phyloP scores from a whole-genome alignment of 1,140 invertebrate species.

The Papilio glaucus region DNA sequence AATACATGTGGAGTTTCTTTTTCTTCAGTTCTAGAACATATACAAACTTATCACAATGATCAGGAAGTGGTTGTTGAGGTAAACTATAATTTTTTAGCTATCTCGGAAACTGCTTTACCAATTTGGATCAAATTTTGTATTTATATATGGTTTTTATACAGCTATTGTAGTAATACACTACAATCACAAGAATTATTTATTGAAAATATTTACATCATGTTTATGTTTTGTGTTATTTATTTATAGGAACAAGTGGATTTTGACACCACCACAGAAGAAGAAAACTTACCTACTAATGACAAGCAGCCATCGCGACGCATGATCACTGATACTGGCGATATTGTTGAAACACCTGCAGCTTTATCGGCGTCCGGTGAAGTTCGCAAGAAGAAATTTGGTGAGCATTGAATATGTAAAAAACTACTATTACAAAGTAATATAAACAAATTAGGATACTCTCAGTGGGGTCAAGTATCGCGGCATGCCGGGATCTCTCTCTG shows the following conservation, averaged over 20 bases:
- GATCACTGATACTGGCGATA: slow-evolving; percentile 71
- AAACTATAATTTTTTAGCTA: slow-evolving; percentile 43
- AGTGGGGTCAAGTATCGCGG: too few relatives aligned
- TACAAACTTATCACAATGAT: slow-evolving; percentile 86
- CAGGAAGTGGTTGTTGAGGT: slow-evolving; percentile 87
- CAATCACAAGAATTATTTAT: too few relatives aligned
- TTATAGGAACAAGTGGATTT: slow-evolving; percentile 55
- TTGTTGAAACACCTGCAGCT: slow-evolving; percentile 55
- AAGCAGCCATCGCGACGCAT: slow-evolving; percentile 55
- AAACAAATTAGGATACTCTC: too few relatives aligned
- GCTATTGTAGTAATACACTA: too few relatives aligned
- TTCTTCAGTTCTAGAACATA: slow-evolving; percentile 86
- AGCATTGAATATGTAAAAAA: too few relatives aligned
- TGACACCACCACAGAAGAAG: slow-evolving; percentile 44
- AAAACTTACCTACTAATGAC: slow-evolving; percentile 30
- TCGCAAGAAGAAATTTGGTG: slow-evolving; percentile 42
- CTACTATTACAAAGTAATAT: too few relatives aligned
- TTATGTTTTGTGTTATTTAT: too few relatives aligned
- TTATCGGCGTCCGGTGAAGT: not conserved
- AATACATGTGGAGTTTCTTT: slow-evolving; percentile 86
- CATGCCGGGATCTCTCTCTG: too few relatives aligned
- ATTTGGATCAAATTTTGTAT: too few relatives aligned
- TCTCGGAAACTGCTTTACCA: too few relatives aligned
- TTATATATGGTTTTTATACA: too few relatives aligned
- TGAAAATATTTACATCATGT: too few relatives aligned